Evolutionary conservation across 92 coral and sea anemone species (phyloP), one percentile per base, ranked within the genome.

Genomic region (Muricea muricata): DNA sequence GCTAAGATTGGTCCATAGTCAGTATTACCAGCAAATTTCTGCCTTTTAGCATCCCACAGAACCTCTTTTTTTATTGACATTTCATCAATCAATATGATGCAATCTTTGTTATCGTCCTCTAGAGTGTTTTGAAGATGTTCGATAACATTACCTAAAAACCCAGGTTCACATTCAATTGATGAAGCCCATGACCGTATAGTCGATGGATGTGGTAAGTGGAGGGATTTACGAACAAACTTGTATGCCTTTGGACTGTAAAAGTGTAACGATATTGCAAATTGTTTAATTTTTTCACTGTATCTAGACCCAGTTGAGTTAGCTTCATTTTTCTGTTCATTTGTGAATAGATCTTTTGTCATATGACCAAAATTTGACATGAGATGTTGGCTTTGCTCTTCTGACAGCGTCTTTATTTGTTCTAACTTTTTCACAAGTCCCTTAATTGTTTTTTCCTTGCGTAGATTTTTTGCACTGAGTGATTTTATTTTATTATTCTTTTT

Each of bases 391-490:
- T 65, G 72, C 20, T 65, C 72, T 65, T 6, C 7, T 13, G 72
- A 65, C n/a, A n/a, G n/a, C n/a, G n/a, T n/a, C n/a, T 29, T 65
- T 39, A 39, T 39, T 39, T 5, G 5, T 39, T 39, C 11, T 39
- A n/a, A n/a, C n/a, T n/a, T n/a, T n/a, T n/a, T n/a, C n/a, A n/a
- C n/a, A n/a, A n/a, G n/a, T n/a, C n/a, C n/a, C n/a, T n/a, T n/a
- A n/a, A n/a, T n/a, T n/a, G n/a, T n/a, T n/a, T n/a, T n/a, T n/a
- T 65, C 2, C 1, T 13, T 18, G 26, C 72, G 72, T 65, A 65
- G 42, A 65, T 65, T 65, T 29, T 25, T 65, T 2, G 72, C 42
- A 65, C 72, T 65, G 35, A 65, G 72, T 65, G 72, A 65, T 65
- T 65, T 65, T 9, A 65, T 65, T 65, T 15, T 65, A 14, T 65